Percentiles rank a stretch among this genome's conserved stretches.
phyloP scores from a whole-genome alignment of 92 coral and sea anemone genomes.

The Metridium senile region DNA sequence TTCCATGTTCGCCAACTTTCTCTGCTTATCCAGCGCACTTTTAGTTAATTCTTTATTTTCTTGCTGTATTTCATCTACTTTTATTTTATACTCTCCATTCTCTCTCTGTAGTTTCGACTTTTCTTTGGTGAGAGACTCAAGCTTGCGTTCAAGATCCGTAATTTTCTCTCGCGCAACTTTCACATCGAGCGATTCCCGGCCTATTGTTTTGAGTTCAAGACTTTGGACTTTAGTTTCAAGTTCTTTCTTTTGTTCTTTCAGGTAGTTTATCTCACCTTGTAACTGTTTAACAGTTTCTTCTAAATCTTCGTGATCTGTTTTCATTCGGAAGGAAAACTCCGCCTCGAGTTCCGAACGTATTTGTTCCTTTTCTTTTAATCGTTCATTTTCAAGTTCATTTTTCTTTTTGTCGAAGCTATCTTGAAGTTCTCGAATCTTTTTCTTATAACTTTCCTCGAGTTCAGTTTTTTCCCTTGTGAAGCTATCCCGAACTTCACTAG shows the following conservation, averaged over 20 bases:
- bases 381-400: slow-evolving; percentile 75
- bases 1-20: slow-evolving; percentile 58
- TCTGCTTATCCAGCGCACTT: slow-evolving; percentile 61
- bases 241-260: slow-evolving; percentile 80
- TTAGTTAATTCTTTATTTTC: slow-evolving; percentile 64
- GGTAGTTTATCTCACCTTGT: slow-evolving; percentile 65
- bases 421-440: slow-evolving; percentile 79
- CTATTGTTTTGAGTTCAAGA: slow-evolving; percentile 76
- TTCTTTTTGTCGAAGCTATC: slow-evolving; percentile 76
- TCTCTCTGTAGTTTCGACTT: slow-evolving; percentile 59
- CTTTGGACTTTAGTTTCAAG: slow-evolving; percentile 71
- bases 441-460: slow-evolving; percentile 88
- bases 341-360: slow-evolving; percentile 77
- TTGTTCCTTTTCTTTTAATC: slow-evolving; percentile 58
- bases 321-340: slow-evolving; percentile 67
- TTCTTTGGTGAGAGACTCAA: slow-evolving; percentile 62
- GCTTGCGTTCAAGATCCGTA: slow-evolving; percentile 57
- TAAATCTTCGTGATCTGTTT: slow-evolving; percentile 74
- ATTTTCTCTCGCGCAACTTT: slow-evolving; percentile 76
- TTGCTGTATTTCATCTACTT: slow-evolving; percentile 69
- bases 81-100: slow-evolving; percentile 67
- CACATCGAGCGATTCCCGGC: slow-evolving; percentile 74
- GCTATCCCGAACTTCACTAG: slow-evolving; percentile 78
- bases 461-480: slow-evolving; percentile 71
- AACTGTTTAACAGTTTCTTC: slow-evolving; percentile 67